Evolutionary conservation across 2,797 vertebrate species (phyloP).

Genomic region (Paguma larvata): DNA sequence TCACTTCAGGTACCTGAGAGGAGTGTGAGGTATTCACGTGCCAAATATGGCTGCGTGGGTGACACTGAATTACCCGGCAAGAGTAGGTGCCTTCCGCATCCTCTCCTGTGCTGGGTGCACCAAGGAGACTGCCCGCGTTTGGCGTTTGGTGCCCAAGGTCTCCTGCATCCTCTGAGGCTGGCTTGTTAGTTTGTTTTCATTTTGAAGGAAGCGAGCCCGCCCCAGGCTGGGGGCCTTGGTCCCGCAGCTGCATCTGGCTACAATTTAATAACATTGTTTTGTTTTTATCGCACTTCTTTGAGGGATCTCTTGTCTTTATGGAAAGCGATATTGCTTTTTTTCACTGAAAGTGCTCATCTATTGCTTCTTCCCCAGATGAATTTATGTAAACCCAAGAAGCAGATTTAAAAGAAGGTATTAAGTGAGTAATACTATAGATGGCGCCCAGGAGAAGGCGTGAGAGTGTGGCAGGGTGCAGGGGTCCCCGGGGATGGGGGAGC

Average conservation of each 20-base stretch:
- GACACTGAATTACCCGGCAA: neutral
- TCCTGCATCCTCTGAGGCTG: neutral
- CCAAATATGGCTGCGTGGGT: too few species aligned
- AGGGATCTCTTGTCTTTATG: neutral
- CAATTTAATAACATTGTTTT: neutral
- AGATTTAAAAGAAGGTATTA: neutral
- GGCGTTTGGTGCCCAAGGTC: neutral
- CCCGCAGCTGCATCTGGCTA: neutral
- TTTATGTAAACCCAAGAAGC: neutral
- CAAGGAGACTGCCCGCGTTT: neutral
- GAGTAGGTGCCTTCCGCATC: fast-evolving
- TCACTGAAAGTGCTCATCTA: neutral
- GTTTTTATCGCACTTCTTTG: neutral
- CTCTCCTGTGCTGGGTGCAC: neutral
- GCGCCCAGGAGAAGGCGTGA: neutral
- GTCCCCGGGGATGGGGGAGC: fast-evolving
- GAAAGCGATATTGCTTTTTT: neutral
- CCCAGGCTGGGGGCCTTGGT: neutral
- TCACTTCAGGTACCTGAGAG: neutral
- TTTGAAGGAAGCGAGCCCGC: neutral
- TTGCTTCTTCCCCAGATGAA: neutral
- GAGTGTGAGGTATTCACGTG: fast-evolving
- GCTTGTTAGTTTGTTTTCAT: neutral
- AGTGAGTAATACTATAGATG: neutral
- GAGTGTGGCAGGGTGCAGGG: fast-evolving